Evolutionary conservation across 2,113 vertebrate genomes (phyloP).

Genomic region (Octodon degus): DNA sequence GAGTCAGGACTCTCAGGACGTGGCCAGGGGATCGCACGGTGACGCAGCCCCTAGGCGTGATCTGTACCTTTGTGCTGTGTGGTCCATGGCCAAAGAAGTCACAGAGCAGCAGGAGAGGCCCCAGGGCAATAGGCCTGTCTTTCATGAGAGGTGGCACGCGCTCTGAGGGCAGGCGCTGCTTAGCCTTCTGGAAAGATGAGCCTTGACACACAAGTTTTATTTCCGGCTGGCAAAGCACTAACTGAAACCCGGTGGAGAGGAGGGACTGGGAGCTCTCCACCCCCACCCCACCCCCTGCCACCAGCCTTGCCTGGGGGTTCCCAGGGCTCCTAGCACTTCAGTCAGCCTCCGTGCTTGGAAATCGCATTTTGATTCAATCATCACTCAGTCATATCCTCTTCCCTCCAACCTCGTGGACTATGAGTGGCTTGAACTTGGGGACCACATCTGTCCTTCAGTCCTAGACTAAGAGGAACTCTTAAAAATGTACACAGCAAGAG

Average conservation of each 20-base stretch:
- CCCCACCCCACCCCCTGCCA: too few relatives aligned
- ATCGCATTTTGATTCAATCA: background rate
- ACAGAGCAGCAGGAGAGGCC: too few relatives aligned
- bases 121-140: background rate
- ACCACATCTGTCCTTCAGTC: background rate
- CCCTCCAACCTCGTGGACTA: background rate
- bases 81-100: background rate
- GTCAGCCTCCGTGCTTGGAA: background rate
- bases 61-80: background rate
- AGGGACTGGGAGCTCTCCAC: background rate
- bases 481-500: background rate
- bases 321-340: background rate
- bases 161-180: background rate
- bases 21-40: background rate
- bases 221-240: background rate
- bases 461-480: background rate
- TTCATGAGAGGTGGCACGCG: background rate
- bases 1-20: background rate
- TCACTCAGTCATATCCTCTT: background rate
- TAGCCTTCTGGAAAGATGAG: background rate
- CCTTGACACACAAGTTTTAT: background rate
- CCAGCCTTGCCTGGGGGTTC: background rate
- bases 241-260: background rate
- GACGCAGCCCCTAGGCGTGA: background rate
- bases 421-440: background rate